Evolutionary conservation across 2,113 vertebrate genomes (phyloP).

Genomic region (Myodes glareolus): DNA sequence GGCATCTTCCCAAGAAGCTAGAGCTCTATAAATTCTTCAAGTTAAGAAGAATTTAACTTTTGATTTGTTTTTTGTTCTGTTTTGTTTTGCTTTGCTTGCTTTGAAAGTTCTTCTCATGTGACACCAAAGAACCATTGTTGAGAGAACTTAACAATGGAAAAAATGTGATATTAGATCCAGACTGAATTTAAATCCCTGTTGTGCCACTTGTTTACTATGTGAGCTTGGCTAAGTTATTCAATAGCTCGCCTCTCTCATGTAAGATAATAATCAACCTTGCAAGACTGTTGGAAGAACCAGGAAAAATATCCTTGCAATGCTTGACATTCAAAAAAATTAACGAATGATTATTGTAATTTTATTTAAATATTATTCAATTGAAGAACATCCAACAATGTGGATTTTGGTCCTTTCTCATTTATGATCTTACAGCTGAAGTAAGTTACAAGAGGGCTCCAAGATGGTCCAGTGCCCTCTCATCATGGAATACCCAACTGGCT

Average conservation of each 20-base stretch:
- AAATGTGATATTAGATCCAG: not conserved
- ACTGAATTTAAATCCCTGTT: not conserved
- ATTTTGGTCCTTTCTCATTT: not conserved
- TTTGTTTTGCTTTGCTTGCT: not conserved
- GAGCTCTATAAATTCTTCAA: not conserved
- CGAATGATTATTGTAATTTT: not conserved
- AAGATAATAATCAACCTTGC: conserved; percentile 43
- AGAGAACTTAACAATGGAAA: not conserved
- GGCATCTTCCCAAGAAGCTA: not conserved
- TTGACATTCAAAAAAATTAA: conserved; percentile 15
- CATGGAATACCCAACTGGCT: not conserved
- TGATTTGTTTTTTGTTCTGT: not conserved
- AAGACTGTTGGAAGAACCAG: not conserved
- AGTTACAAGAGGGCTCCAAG: not conserved
- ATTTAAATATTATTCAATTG: not conserved
- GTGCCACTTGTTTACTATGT: not conserved
- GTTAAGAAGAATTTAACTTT: not conserved
- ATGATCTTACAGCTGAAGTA: conserved; percentile 13
- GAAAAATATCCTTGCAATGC: conserved; percentile 1
- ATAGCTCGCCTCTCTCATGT: not conserved
- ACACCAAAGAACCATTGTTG: not conserved
- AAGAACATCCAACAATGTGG: not conserved
- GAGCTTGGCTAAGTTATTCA: not conserved
- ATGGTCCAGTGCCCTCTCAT: not conserved
- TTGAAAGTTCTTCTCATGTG: not conserved